Evolutionary conservation across 2,113 vertebrate genomes (phyloP).

Genomic region (Lontra canadensis): DNA sequence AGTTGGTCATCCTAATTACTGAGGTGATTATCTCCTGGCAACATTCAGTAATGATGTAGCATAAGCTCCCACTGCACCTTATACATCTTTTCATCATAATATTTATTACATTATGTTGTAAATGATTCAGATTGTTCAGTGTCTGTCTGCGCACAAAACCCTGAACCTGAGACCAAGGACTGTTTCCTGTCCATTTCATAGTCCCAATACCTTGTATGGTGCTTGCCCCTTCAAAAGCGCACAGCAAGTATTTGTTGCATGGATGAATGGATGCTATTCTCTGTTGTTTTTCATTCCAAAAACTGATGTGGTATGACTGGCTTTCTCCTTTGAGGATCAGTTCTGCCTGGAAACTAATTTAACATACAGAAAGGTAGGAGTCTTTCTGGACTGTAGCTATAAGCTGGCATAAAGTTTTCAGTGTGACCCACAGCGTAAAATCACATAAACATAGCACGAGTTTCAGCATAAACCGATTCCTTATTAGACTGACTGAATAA

Average conservation of each 20-base stretch:
- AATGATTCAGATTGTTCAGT: constrained; percentile 21
- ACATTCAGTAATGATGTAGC: not conserved
- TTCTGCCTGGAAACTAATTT: constrained; percentile 15
- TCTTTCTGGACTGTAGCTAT: not conserved
- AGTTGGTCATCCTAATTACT: not conserved
- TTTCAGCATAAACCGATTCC: constrained; percentile 59
- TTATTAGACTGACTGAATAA: constrained; percentile 69
- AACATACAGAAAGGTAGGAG: not conserved
- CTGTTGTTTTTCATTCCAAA: constrained; percentile 1
- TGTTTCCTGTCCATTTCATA: constrained; percentile 2
- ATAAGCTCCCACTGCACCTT: not conserved
- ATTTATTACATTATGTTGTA: not conserved
- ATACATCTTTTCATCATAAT: not conserved
- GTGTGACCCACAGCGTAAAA: constrained; percentile 3
- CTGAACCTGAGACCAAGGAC: not conserved
- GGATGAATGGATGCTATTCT: not conserved
- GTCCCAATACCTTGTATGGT: not conserved
- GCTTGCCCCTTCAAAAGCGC: constrained; percentile 15
- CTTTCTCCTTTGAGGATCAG: not conserved
- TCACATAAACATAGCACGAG: constrained; percentile 41
- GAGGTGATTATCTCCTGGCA: not conserved
- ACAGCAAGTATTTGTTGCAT: constrained; percentile 16
- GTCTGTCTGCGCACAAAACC: constrained; percentile 2
- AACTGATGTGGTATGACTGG: not conserved
- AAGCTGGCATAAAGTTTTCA: constrained; percentile 16